Conservation (phyloP, 2,888 invertebrate species). For the Clivina fossor region DNA sequence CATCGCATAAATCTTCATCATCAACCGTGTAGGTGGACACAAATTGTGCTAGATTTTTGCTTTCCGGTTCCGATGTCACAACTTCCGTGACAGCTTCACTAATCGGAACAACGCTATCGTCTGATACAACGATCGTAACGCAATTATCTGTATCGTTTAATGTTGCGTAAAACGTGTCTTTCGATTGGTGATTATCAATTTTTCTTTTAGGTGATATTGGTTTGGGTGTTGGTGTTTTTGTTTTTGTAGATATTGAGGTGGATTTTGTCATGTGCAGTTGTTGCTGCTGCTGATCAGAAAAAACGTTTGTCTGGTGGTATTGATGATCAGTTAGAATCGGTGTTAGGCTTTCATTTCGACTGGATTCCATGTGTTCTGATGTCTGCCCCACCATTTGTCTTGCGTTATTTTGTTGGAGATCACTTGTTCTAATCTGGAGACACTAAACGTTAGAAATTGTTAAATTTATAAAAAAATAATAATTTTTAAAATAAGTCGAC, state of each 20-base stretch:
- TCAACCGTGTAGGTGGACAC: constrained; percentile 35
- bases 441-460: no score
- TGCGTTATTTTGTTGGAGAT: constrained; percentile 58
- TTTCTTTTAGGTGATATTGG: constrained; percentile 27
- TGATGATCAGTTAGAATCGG: constrained; percentile 5
- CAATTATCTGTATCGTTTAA: constrained; percentile 73
- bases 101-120: constrained; percentile 58
- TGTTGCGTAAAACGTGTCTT: constrained; percentile 71
- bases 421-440: constrained; percentile 51
- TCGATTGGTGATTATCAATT: constrained; percentile 39
- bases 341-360: constrained; percentile 61
- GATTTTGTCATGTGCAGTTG: constrained; percentile 48
- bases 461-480: constrained; percentile 29
- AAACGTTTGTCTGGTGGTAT: constrained; percentile 6
- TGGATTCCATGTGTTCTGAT: constrained; percentile 84
- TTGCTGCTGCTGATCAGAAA: constrained; percentile 39
- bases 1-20: constrained; percentile 41
- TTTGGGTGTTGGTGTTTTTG: constrained; percentile 44
- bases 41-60: constrained; percentile 37
- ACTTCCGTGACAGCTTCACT: constrained; percentile 56
- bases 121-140: constrained; percentile 71
- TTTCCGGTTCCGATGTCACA: constrained; percentile 43
- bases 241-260: constrained; percentile 49
- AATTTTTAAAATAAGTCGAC: constrained; percentile 11
- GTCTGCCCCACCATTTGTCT: constrained; percentile 83